Conservation (phyloP, 2,113 vertebrate species). For the Gallinago media region DNA sequence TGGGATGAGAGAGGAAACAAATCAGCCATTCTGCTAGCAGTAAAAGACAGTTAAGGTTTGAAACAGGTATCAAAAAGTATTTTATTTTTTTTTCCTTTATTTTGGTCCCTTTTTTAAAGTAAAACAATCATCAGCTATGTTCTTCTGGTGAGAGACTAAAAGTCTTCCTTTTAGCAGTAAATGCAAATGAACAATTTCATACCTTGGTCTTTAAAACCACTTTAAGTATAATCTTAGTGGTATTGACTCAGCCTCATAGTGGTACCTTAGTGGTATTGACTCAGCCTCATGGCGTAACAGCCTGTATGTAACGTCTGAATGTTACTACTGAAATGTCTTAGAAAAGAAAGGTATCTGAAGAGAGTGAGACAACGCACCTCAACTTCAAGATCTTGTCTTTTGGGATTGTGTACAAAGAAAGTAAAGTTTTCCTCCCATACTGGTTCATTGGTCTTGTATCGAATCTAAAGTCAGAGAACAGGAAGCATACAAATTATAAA, state of each 20-base stretch:
- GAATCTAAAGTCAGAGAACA: conserved; percentile 76
- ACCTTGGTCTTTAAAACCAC: background rate
- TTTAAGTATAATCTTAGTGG: background rate
- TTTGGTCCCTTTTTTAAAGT: background rate
- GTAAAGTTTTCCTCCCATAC: conserved; percentile 95
- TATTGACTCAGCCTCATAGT: background rate
- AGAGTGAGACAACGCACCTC: conserved; percentile 81
- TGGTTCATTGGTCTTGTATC: conserved; percentile 93
- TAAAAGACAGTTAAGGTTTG: background rate
- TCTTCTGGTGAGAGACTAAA: background rate
- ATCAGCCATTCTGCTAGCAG: background rate
- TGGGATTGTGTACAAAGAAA: conserved; percentile 96
- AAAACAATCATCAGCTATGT: background rate
- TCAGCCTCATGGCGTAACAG: background rate
- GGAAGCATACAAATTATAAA: background rate
- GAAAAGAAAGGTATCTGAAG: background rate
- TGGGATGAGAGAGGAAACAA: background rate
- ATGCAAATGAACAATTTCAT: background rate
- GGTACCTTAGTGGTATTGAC: background rate
- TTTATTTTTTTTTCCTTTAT: background rate
- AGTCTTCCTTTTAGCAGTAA: background rate
- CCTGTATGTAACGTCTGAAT: background rate
- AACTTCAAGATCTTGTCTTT: conserved; percentile 88
- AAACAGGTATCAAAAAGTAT: background rate
- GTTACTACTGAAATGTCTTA: background rate